These are phyloP conservation scores for Dromaius novaehollandiae DNA, from an alignment of 2,113 vertebrate species.

Conservation along the genomic window DNA sequence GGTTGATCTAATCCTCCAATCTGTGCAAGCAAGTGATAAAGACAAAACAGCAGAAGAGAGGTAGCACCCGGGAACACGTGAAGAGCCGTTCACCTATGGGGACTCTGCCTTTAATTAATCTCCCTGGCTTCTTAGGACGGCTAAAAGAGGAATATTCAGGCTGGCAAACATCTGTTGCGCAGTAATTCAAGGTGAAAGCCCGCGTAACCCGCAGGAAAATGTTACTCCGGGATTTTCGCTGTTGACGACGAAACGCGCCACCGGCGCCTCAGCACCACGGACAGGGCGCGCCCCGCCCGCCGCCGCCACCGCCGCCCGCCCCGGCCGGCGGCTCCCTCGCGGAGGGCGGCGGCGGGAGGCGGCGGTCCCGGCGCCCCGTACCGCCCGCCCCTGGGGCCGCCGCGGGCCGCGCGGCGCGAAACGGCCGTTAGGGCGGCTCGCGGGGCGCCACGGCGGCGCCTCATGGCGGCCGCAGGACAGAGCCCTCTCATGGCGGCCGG, in stretches of 20 bases:
- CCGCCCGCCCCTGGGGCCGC: background rate
- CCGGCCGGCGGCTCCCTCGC: no score
- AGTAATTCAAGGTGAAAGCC: background rate
- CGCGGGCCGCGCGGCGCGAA: no score
- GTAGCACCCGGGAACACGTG: accelerated
- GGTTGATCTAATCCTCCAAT: background rate
- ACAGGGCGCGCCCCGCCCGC: background rate
- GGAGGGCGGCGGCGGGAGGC: no score
- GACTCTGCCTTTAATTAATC: conserved; percentile 45
- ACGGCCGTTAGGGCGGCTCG: no score
- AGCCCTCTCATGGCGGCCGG: background rate
- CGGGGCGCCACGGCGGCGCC: no score
- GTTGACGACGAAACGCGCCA: background rate
- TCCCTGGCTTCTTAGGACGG: conserved; percentile 18
- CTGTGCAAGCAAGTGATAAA: background rate
- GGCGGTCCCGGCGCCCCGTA: no score
- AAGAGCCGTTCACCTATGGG: background rate
- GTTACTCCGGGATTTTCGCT: background rate
- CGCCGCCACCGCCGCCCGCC: no score
- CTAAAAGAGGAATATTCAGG: conserved; percentile 37
- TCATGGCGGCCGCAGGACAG: no score
- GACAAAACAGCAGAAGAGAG: background rate
- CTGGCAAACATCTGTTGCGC: conserved; percentile 49
- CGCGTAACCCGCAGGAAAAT: background rate
- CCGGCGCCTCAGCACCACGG: conserved; percentile 67